Conservation (phyloP, 2,888 invertebrate species). For the Mesorhabditis belari region DNA sequence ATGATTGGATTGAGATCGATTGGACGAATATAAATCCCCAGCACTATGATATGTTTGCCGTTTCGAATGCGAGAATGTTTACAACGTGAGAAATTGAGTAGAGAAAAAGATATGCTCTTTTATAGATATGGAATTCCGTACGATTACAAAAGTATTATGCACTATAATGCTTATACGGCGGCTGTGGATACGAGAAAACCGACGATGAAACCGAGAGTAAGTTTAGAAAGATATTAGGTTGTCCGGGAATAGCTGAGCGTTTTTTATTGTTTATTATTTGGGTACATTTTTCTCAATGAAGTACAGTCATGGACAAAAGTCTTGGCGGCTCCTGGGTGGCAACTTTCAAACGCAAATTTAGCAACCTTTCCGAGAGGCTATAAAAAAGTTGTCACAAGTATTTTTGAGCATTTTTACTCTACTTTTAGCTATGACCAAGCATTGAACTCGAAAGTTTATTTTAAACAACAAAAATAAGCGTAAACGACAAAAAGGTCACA, state of each 20-base stretch:
- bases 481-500: no score
- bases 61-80: slow-evolving; percentile 42
- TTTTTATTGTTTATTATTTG: no score
- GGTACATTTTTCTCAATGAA: not conserved
- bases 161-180: slow-evolving; percentile 43
- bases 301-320: not conserved
- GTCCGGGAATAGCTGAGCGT: no score
- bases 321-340: not conserved
- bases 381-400: not conserved
- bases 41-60: slow-evolving; percentile 48
- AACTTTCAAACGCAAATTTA: not conserved
- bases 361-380: no score
- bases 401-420: not conserved
- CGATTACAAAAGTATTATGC: slow-evolving; percentile 48
- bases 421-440: no score
- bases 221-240: not conserved
- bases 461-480: no score
- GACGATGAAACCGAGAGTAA: slow-evolving; percentile 45
- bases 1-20: slow-evolving; percentile 33
- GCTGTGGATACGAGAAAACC: slow-evolving; percentile 32
- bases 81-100: slow-evolving; percentile 22
- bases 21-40: slow-evolving; percentile 51
- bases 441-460: no score
- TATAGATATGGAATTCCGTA: slow-evolving; percentile 39
- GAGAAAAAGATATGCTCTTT: not conserved